Percentiles rank a stretch among this genome's conserved stretches.
Conservation (phyloP, 2,797 vertebrate species). For the Astyanax mexicanus region DNA sequence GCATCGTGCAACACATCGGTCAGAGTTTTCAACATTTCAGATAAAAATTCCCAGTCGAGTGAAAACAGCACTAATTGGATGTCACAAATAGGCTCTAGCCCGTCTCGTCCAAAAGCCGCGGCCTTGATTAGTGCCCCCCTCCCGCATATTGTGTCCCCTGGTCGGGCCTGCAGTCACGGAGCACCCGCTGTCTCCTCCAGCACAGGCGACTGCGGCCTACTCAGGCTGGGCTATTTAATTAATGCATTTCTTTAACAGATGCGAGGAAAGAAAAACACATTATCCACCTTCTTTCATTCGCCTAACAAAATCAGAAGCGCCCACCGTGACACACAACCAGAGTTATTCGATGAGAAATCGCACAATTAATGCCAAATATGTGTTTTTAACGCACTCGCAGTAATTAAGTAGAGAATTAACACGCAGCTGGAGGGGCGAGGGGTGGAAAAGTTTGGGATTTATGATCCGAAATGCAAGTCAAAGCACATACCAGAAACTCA, state of each 20-base stretch:
- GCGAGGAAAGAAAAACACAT: conserved; percentile 73
- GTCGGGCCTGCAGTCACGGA: conserved; percentile 71
- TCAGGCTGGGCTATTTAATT: conserved; percentile 82
- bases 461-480: conserved; percentile 71
- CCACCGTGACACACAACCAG: conserved; percentile 45
- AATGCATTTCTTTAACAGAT: conserved; percentile 82
- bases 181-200: conserved; percentile 76
- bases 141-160: conserved; percentile 74
- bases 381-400: conserved; percentile 64
- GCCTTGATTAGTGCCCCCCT: conserved; percentile 78
- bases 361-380: conserved; percentile 55
- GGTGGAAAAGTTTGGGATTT: conserved; percentile 80
- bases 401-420: conserved; percentile 73
- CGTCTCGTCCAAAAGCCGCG: conserved; percentile 68
- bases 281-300: conserved; percentile 66
- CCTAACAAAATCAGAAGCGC: conserved; percentile 65
- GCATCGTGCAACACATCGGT: conserved; percentile 42
- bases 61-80: conserved; percentile 56
- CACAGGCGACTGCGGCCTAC: conserved; percentile 82
- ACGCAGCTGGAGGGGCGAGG: conserved; percentile 69
- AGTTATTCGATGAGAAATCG: conserved; percentile 33
- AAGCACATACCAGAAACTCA: conserved; percentile 36
- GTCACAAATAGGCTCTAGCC: conserved; percentile 51
- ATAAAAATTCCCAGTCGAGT: conserved; percentile 39
- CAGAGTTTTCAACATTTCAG: conserved; percentile 6